These are phyloP conservation scores for Chaetodon auriga DNA, from an alignment of 2,113 vertebrate species.

Conservation along the genomic window DNA sequence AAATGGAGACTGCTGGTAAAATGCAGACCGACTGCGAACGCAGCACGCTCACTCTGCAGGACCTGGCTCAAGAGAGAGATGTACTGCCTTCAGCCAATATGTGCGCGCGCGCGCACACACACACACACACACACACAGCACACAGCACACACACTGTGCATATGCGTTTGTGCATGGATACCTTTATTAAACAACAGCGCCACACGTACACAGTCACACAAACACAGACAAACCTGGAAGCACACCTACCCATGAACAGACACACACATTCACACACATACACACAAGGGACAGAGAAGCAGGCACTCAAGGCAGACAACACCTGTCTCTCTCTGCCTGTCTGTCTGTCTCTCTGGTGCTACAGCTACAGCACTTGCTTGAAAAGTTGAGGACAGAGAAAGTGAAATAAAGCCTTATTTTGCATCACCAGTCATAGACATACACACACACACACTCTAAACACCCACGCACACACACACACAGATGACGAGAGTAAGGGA, in stretches of 20 bases:
- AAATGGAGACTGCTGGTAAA: conserved; percentile 76
- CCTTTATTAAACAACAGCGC: background rate
- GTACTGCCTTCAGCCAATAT: conserved; percentile 33
- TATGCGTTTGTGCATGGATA: background rate
- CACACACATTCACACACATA: conserved; percentile 6
- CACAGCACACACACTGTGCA: conserved; percentile 19
- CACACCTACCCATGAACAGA: background rate
- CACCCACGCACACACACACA: background rate
- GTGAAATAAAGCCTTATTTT: conserved; percentile 13
- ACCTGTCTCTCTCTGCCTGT: conserved; percentile 32
- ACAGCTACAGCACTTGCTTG: background rate
- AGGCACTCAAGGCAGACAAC: conserved; percentile 20
- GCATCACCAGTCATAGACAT: background rate
- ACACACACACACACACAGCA: conserved; percentile 21
- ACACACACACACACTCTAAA: background rate
- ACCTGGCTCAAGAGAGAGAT: conserved; percentile 67
- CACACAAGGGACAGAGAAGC: background rate
- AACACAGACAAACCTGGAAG: background rate
- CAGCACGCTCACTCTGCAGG: conserved; percentile 68
- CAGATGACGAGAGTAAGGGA: conserved; percentile 14
- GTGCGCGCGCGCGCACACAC: conserved; percentile 10
- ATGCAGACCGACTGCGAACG: conserved; percentile 70
- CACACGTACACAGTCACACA: background rate
- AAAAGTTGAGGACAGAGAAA: conserved; percentile 18
- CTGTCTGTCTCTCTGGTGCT: conserved; percentile 24